A percentile compares a stretch with the other conserved stretches of the same genome.
Conservation (phyloP, 2,888 invertebrate genomes). For the Acrocera orbiculus region DNA sequence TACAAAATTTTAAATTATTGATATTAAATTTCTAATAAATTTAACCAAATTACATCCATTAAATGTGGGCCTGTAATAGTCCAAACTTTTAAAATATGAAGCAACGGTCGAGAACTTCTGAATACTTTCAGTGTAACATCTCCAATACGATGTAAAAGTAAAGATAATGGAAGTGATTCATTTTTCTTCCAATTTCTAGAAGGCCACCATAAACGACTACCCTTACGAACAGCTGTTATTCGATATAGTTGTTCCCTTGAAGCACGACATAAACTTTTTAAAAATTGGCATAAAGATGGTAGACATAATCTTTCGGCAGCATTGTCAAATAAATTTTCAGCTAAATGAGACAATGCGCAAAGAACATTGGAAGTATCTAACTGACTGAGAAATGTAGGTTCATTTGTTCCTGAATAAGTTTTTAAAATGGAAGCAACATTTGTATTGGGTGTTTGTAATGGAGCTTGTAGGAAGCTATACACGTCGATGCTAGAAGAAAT, state of each 20-base stretch:
- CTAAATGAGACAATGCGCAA: slow-evolving; percentile 75
- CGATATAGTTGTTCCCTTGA: slow-evolving; percentile 53
- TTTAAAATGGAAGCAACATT: slow-evolving; percentile 32
- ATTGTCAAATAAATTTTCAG: slow-evolving; percentile 78
- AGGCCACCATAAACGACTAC: slow-evolving; percentile 31
- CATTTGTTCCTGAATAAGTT: slow-evolving; percentile 29
- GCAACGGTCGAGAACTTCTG: slow-evolving; percentile 67
- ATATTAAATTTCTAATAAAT: too few relatives aligned
- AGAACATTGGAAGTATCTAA: slow-evolving; percentile 75
- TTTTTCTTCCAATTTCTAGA: slow-evolving; percentile 31
- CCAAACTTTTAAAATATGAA: slow-evolving; percentile 88
- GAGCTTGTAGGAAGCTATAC: slow-evolving; percentile 62
- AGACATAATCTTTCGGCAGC: slow-evolving; percentile 75
- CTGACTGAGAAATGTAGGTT: slow-evolving; percentile 45
- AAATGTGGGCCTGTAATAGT: slow-evolving; percentile 82
- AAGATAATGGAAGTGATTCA: slow-evolving; percentile 34
- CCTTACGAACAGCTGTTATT: slow-evolving; percentile 32
- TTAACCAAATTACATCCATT: slow-evolving; percentile 60
- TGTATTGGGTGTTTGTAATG: slow-evolving; percentile 42
- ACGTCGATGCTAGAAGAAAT: slow-evolving; percentile 52
- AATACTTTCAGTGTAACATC: slow-evolving; percentile 78
- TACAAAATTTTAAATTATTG: slow-evolving; percentile 23
- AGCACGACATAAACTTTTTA: slow-evolving; percentile 66
- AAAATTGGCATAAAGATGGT: slow-evolving; percentile 64
- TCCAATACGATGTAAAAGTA: slow-evolving; percentile 65